Conservation (phyloP, 2,113 vertebrate genomes). For the Tretioscincus oriximinensis region DNA sequence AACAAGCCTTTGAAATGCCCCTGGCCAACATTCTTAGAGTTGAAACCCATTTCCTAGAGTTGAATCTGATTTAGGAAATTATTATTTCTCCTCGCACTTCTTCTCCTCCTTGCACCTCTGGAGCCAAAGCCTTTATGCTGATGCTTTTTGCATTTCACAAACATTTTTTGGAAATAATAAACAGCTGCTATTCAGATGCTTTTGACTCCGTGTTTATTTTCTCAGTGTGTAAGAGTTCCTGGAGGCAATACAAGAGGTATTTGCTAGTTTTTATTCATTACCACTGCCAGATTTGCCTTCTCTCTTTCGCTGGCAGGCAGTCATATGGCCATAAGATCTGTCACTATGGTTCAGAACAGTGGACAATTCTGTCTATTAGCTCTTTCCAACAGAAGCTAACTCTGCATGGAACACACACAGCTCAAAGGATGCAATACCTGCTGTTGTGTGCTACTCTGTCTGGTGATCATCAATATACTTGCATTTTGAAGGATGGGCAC, state of each 20-base stretch:
- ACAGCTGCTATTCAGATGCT: not conserved
- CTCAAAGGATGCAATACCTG: not conserved
- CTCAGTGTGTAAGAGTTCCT: not conserved
- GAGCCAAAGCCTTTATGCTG: not conserved
- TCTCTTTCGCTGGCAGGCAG: not conserved
- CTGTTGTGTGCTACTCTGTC: not conserved
- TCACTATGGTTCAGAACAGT: not conserved
- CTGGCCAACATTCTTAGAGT: not conserved
- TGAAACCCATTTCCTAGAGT: not conserved
- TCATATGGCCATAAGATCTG: not conserved
- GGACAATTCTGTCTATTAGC: not conserved
- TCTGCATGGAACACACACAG: not conserved
- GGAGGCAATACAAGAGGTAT: not conserved
- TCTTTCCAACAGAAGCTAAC: not conserved
- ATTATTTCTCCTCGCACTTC: not conserved
- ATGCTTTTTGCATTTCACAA: not conserved
- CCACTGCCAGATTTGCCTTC: not conserved
- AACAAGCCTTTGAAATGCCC: not conserved
- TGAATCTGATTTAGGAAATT: not conserved
- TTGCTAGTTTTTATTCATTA: not conserved
- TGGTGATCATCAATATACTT: not conserved
- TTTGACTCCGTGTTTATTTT: not conserved
- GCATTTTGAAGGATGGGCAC: not conserved
- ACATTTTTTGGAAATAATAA: not conserved
- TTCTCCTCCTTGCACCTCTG: not conserved